Percentiles rank a stretch among this genome's conserved stretches.
These are phyloP conservation scores for Pseudanteris insignis DNA, from an alignment of 2,888 invertebrate species.

Conservation along the genomic window DNA sequence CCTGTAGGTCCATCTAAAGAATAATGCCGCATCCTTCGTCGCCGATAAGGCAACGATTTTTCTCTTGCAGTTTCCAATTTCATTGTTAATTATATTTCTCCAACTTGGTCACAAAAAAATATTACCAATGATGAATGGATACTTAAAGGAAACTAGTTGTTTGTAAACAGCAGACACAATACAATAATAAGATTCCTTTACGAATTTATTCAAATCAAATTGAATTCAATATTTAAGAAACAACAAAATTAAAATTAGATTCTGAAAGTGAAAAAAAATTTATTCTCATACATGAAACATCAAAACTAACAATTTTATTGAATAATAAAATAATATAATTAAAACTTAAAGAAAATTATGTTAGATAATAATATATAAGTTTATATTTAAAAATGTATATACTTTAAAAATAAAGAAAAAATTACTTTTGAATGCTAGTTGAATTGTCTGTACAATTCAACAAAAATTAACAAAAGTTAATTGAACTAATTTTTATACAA, in stretches of 20 bases:
- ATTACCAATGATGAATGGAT: neutral
- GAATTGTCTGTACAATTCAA: no score
- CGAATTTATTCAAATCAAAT: conserved; percentile 13
- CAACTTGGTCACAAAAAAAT: neutral
- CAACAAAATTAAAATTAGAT: conserved; percentile 5
- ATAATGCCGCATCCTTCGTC: conserved; percentile 56
- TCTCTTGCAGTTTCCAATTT: conserved; percentile 15
- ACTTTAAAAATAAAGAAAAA: neutral
- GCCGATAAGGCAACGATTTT: conserved; percentile 50
- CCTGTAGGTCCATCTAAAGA: conserved; percentile 61
- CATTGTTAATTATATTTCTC: conserved; percentile 6
- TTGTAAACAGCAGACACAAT: conserved; percentile 21
- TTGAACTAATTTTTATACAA: no score
- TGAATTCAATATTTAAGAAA: conserved; percentile 16
- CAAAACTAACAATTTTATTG: conserved; percentile 7
- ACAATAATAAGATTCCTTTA: conserved; percentile 12
- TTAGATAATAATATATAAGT: no score
- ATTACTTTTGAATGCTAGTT: no score
- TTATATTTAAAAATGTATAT: no score
- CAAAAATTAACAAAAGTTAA: no score
- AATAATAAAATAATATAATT: no score
- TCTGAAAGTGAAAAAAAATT: conserved; percentile 5
- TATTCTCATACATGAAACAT: neutral
- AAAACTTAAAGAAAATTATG: no score
- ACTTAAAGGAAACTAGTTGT: conserved; percentile 5